phyloP scores from a whole-genome alignment of 2,113 vertebrate genomes.

The Hepsetus odoe region DNA sequence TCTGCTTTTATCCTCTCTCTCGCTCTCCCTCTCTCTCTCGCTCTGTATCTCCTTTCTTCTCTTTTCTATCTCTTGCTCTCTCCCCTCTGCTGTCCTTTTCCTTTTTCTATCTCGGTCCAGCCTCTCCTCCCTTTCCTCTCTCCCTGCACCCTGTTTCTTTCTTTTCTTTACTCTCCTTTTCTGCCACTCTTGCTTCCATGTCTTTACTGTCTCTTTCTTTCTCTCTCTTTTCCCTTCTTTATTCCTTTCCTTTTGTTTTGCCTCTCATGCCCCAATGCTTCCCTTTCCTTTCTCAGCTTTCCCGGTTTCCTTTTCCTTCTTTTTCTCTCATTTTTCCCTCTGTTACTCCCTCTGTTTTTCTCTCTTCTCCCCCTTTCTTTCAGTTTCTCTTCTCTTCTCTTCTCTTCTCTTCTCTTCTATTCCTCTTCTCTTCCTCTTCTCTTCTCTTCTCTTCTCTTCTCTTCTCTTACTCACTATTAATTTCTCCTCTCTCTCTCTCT shows the following conservation, averaged over 20 bases:
- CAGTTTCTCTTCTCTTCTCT: no score
- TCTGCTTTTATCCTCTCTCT: background rate
- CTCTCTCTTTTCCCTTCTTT: background rate
- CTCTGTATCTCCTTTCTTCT: background rate
- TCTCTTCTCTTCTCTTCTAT: background rate
- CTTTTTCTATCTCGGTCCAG: background rate
- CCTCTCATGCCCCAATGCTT: no score
- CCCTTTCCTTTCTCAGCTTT: background rate
- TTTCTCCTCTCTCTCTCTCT: no score
- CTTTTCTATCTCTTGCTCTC: background rate
- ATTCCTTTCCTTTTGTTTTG: conserved; percentile 69
- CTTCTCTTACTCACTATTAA: background rate
- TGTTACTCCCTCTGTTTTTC: no score
- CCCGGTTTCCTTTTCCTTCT: background rate
- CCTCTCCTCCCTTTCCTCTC: no score
- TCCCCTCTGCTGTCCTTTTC: background rate
- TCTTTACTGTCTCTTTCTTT: no score
- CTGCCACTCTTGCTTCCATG: background rate
- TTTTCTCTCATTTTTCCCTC: no score
- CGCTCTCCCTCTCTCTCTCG: background rate
- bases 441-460: background rate
- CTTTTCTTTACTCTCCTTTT: background rate
- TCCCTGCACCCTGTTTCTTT: background rate
- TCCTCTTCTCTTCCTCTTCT: background rate
- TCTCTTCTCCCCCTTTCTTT: no score